phyloP scores from a whole-genome alignment of 1,140 invertebrate genomes.

The Drosophila malerkotliana region DNA sequence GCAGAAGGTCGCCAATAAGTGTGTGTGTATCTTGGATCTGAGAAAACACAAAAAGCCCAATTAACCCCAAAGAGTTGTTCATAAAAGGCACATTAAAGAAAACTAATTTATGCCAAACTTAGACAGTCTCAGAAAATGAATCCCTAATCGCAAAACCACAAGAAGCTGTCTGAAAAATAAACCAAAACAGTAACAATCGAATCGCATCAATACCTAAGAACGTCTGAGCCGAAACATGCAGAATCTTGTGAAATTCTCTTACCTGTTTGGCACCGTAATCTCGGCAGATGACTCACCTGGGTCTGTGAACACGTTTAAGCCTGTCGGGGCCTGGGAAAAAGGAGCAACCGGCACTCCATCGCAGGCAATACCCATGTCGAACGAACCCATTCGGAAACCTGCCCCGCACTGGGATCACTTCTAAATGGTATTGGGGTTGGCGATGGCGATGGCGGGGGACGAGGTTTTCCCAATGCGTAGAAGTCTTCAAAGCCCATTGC shows the following conservation, averaged over 20 bases:
- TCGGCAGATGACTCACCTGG: constrained; percentile 57
- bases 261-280: constrained; percentile 33
- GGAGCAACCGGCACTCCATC: constrained; percentile 45
- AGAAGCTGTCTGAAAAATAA: neutral
- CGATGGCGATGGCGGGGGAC: neutral
- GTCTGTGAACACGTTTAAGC: constrained; percentile 57
- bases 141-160: too few relatives aligned
- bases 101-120: neutral
- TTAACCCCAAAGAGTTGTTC: neutral
- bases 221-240: constrained; percentile 40
- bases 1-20: constrained; percentile 27
- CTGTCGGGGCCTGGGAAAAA: constrained; percentile 67
- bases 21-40: constrained; percentile 3
- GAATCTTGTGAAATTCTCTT: constrained; percentile 67
- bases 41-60: constrained; percentile 17
- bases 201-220: constrained; percentile 25
- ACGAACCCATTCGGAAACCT: constrained; percentile 15
- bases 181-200: neutral
- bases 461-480: constrained; percentile 22
- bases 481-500: constrained; percentile 57
- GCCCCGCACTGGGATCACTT: constrained; percentile 16
- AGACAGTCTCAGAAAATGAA: too few relatives aligned
- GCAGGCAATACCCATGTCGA: constrained; percentile 20
- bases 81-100: constrained; percentile 11
- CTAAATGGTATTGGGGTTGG: constrained; percentile 8